A percentile compares a stretch with the other conserved stretches of the same genome.
phyloP scores from a whole-genome alignment of 2,888 invertebrate species.

The Meghimatium bilineatum region DNA sequence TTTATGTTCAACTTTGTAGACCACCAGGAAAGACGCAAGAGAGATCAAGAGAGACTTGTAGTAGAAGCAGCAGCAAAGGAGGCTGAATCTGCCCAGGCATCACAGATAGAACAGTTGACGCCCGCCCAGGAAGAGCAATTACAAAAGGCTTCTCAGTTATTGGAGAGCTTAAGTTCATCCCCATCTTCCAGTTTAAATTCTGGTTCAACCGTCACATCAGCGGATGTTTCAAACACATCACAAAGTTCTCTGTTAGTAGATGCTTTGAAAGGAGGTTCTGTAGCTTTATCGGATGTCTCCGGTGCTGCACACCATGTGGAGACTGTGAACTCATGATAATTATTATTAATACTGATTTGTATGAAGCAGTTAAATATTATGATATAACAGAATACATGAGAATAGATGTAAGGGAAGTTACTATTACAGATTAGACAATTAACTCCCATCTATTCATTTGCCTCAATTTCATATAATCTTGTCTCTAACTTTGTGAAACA shows the following conservation, averaged over 20 bases:
- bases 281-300: neutral
- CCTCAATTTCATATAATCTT: no score
- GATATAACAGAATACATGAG: neutral
- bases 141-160: slow-evolving; percentile 30
- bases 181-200: neutral
- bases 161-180: slow-evolving; percentile 27
- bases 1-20: slow-evolving; percentile 82
- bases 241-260: neutral
- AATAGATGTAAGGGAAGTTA: neutral
- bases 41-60: slow-evolving; percentile 51
- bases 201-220: no score
- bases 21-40: slow-evolving; percentile 79
- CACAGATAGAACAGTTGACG: slow-evolving; percentile 1
- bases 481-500: no score
- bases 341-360: neutral
- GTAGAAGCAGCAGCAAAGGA: slow-evolving; percentile 39
- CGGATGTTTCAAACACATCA: neutral
- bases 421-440: no score
- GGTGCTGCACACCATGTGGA: neutral
- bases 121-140: slow-evolving; percentile 5
- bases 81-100: slow-evolving; percentile 20
- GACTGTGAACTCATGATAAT: neutral
- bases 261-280: neutral
- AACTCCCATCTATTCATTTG: no score
- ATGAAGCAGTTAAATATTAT: neutral